Base-by-base conservation (phyloP, 2,888 invertebrate genomes). In the Nephrocerus scutellatus region DNA sequence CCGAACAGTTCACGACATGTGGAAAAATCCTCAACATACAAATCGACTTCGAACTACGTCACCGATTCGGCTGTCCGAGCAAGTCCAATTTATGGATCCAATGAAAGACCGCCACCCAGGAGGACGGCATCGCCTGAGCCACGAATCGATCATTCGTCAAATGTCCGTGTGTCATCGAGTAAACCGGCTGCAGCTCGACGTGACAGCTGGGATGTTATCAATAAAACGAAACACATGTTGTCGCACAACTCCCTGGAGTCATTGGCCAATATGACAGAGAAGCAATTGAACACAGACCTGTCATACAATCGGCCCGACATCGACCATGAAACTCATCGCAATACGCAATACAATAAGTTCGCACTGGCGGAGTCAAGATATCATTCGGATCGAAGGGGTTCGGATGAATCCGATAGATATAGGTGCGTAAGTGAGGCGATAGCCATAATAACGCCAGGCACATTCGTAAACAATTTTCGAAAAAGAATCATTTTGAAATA, bases 171-270 rank as follows among this genome's bases (percentile, higher is more conserved):
- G 4, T 79, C 79, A 2, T 73, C 77, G 3, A 63, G 73, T 49
- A 72, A 74, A 42, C 74, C 75, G 19, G 71, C 74, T 2, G 62
- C 73, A 4, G 70, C 74, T 0, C 72, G 84, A 41, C 74, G 80
- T 34, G 86, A 87, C 55, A 84, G 85, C 16, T 87, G 87, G 86
- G 87, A 88, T 56, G 79, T 82, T 6, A 77, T 87, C 39, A 82
- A 84, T 39, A 86, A 85, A 65, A 86, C 86, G 2, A 78, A 82
- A 57, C 80, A 84, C 46, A 74, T 84, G 64, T 70, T 84, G 30
- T 81, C 80, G 48, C 74, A 78, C 52, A 74, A 76, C 50, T 83
- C 82, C 51, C 69, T 84, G 38, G 83, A 84, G 57, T 79, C 82
- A 0, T 64, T 80, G 38, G 80, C 79, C 12, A 81, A 82, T 60